Conservation (phyloP, 2,113 vertebrate species). For the Scomber japonicus region DNA sequence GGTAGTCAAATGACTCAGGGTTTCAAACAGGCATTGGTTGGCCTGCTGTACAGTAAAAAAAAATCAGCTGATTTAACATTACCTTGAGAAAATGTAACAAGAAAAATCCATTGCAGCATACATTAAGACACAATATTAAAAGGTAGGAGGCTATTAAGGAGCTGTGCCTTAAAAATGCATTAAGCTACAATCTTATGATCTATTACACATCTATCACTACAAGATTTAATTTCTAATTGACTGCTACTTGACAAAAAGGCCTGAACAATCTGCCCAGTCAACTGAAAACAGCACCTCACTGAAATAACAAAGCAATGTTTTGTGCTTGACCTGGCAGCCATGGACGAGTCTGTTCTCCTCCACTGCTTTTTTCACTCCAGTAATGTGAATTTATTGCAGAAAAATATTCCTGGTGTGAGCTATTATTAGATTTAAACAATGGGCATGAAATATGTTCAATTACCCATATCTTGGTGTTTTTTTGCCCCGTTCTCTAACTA, state of each 20-base stretch:
- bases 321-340: constrained; percentile 53
- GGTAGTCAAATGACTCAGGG: too few relatives aligned
- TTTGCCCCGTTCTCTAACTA: neutral
- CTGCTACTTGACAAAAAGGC: constrained; percentile 29
- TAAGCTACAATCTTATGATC: constrained; percentile 14
- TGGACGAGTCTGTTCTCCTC: constrained; percentile 47
- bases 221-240: constrained; percentile 41
- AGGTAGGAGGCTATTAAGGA: constrained; percentile 9
- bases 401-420: constrained; percentile 35
- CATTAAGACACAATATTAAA: constrained; percentile 30
- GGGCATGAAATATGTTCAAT: constrained; percentile 28
- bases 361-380: constrained; percentile 31
- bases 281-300: constrained; percentile 38
- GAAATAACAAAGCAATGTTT: constrained; percentile 52
- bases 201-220: constrained; percentile 21
- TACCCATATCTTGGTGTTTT: constrained; percentile 20
- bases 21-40: neutral
- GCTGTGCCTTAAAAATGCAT: neutral
- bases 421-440: constrained; percentile 50
- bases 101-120: neutral
- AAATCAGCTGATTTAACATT: neutral
- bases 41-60: neutral
- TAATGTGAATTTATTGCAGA: constrained; percentile 51
- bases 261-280: constrained; percentile 43
- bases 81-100: neutral